phyloP scores from a whole-genome alignment of 1,140 invertebrate genomes.

The Drosophila auraria region DNA sequence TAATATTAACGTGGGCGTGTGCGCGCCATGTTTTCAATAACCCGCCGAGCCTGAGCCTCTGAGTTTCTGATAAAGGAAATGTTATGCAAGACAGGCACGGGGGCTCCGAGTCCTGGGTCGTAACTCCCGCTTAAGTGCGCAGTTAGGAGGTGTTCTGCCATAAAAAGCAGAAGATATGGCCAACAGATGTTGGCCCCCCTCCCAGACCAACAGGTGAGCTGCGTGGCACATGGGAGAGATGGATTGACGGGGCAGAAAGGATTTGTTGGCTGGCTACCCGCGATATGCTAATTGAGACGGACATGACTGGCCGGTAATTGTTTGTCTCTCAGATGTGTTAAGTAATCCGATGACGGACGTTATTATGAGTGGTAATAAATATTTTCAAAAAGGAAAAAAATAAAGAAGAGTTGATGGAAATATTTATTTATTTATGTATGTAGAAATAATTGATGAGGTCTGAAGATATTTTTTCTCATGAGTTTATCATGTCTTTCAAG shows the following conservation, averaged over 20 bases:
- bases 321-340: constrained; percentile 22
- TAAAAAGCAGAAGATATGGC: constrained; percentile 39
- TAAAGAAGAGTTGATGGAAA: neutral
- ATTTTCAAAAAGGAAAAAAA: neutral
- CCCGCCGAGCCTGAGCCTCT: constrained; percentile 15
- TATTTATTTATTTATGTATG: constrained; percentile 2
- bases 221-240: constrained; percentile 3
- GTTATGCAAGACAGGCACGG: constrained; percentile 76
- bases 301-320: constrained; percentile 34
- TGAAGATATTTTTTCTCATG: neutral
- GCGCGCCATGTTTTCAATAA: constrained; percentile 52
- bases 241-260: constrained; percentile 35
- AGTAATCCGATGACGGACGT: constrained; percentile 31
- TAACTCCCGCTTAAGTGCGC: constrained; percentile 59
- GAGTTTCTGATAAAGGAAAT: constrained; percentile 72
- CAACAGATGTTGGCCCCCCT: constrained; percentile 22
- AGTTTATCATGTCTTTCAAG: neutral
- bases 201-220: constrained; percentile 7
- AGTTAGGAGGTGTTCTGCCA: constrained; percentile 53
- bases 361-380: constrained; percentile 8
- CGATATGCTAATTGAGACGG: constrained; percentile 52
- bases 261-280: constrained; percentile 41
- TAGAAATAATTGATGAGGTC: constrained; percentile 1
- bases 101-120: constrained; percentile 36
- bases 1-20: constrained; percentile 77